Evolutionary conservation across 2,888 invertebrate genomes (phyloP), one percentile per base, ranked within the genome.

Genomic region (Ellobium chinense): DNA sequence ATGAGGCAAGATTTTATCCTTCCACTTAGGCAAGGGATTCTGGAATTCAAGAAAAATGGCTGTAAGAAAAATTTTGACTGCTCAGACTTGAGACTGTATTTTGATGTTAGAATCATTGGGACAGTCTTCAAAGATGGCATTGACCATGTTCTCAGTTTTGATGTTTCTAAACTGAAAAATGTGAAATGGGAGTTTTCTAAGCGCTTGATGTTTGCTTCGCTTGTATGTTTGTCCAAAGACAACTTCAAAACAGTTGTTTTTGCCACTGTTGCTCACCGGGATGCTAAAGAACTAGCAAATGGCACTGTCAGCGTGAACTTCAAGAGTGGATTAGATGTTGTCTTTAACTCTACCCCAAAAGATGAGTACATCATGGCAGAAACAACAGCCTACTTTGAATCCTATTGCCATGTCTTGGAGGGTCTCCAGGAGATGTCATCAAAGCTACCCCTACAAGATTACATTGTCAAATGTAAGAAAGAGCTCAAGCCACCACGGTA

Each of bases 321-420:
- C 74, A 87, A 86, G 65, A 72, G 62, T 29, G 72, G 79, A 60
- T 58, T 84, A 5, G 78, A 81, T 9, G 60, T 77, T 1, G 60
- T 85, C 1, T 74, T 84, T 24, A 73, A 85, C n/a, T 60, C 83
- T 12, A 54, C 81, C 1, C 24, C 78, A 29, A 83, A 78, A 27
- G 78, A 83, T 58, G 65, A 58, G 1, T 91, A 87, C 78, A 63
- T 95, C 0, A 96, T 97, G 96, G 94, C 96, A 1, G 96, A 97
- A 91, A 95, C 96, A 73, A 95, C 95, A 73, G 95, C 96, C 0
- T 97, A 96, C 91, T 97, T 97, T 90, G 97, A 97, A 89, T 96
- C 97, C 0, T 97, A 97, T 89, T 94, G 95, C 84, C 95, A 96
- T 88, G 96, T 96, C 0, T 93, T 96, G 73, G 94, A 94, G 85